Evolutionary conservation across 2,113 vertebrate species (phyloP).

Genomic region (Leptobrachium ailaonicum): DNA sequence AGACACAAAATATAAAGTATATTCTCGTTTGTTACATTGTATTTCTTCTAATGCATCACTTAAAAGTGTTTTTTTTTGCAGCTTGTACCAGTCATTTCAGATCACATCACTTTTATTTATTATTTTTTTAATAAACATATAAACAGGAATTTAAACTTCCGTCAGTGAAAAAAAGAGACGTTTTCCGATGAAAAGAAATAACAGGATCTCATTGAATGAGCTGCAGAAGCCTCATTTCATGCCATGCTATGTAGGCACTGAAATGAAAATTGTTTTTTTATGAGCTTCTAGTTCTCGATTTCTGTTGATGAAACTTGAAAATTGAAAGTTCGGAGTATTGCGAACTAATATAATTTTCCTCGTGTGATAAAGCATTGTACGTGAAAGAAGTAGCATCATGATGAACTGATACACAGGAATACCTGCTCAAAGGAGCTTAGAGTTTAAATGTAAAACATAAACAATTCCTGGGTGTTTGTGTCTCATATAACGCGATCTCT

Average conservation of each 20-base stretch:
- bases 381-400: background rate
- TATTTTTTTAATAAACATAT: slow-evolving; percentile 2
- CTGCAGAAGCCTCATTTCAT: slow-evolving; percentile 38
- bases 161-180: slow-evolving; percentile 12
- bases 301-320: slow-evolving; percentile 45
- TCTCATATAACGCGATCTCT: too few relatives aligned
- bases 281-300: slow-evolving; percentile 42
- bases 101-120: slow-evolving; percentile 13
- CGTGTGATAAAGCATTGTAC: slow-evolving; percentile 12
- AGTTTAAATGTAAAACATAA: background rate
- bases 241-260: slow-evolving; percentile 39
- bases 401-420: background rate
- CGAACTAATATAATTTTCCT: slow-evolving; percentile 32
- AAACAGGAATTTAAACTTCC: slow-evolving; percentile 21
- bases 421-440: background rate
- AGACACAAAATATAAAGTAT: too few relatives aligned
- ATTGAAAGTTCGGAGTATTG: slow-evolving; percentile 35
- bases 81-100: background rate
- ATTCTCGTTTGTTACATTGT: too few relatives aligned
- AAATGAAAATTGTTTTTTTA: slow-evolving; percentile 45
- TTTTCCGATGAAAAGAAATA: background rate
- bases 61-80: background rate
- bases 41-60: too few relatives aligned
- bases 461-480: too few relatives aligned
- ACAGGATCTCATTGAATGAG: slow-evolving; percentile 37